A percentile compares a stretch with the other conserved stretches of the same genome.
These are phyloP conservation scores for Lutjanus argentimaculatus DNA, from an alignment of 2,797 vertebrate genomes.

Conservation along the genomic window DNA sequence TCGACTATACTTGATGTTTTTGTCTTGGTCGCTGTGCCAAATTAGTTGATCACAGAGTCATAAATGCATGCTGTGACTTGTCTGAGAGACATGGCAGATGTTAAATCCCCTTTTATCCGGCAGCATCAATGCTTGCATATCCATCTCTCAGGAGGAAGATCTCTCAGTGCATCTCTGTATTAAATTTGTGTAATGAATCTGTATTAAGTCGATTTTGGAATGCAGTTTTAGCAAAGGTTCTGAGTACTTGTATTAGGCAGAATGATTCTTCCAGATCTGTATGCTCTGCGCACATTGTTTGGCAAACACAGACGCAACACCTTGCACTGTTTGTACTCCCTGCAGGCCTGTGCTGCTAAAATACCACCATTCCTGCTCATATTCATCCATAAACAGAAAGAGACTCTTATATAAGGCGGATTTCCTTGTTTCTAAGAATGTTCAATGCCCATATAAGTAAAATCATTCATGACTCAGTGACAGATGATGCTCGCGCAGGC, in stretches of 20 bases:
- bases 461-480: conserved; percentile 65
- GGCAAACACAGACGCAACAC: background rate
- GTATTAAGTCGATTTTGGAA: no score
- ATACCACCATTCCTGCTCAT: conserved; percentile 16
- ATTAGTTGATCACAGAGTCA: background rate
- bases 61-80: background rate
- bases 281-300: background rate
- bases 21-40: background rate
- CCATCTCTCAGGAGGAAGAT: background rate
- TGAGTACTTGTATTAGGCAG: background rate
- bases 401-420: conserved; percentile 51
- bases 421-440: conserved; percentile 41
- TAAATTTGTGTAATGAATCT: no score
- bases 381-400: conserved; percentile 24
- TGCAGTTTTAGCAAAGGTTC: background rate
- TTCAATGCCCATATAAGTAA: conserved; percentile 62
- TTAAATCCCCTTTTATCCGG: no score
- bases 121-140: no score
- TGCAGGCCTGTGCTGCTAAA: conserved; percentile 19
- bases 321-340: conserved; percentile 1
- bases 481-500: conserved; percentile 52
- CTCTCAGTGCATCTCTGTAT: background rate
- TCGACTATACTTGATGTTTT: background rate
- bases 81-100: background rate
- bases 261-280: background rate